Evolutionary conservation across 1,140 invertebrate species (phyloP).

Genomic region (Cotesia vestalis): DNA sequence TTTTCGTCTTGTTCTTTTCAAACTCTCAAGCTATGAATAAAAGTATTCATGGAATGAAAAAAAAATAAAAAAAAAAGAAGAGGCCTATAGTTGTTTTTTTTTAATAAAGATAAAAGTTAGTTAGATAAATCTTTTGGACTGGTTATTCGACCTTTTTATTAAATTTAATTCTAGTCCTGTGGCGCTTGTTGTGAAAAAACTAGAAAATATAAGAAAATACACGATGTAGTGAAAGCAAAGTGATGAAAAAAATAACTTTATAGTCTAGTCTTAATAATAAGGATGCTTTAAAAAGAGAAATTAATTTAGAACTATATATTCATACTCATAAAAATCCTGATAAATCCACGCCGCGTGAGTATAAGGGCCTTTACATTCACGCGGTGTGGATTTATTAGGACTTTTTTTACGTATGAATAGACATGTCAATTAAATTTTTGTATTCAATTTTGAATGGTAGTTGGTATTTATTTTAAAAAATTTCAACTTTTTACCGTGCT

Average conservation of each 20-base stretch:
- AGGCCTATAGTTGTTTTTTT: neutral
- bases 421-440: too few relatives aligned
- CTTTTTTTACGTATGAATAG: too few relatives aligned
- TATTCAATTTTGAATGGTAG: too few relatives aligned
- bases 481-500: too few relatives aligned
- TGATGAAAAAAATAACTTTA: neutral
- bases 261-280: neutral
- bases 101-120: constrained; percentile 6
- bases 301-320: neutral
- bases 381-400: too few relatives aligned
- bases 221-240: neutral
- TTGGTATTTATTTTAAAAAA: too few relatives aligned
- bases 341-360: too few relatives aligned
- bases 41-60: neutral
- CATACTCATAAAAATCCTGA: too few relatives aligned
- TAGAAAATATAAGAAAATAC: constrained; percentile 11
- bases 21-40: too few relatives aligned
- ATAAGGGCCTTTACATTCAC: too few relatives aligned
- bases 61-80: neutral
- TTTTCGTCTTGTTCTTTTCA: too few relatives aligned
- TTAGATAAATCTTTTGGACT: neutral
- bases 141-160: constrained; percentile 24
- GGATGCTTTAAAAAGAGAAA: neutral
- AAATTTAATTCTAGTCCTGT: constrained; percentile 20
- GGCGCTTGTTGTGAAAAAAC: constrained; percentile 17